Base-by-base conservation (phyloP, 2,797 vertebrate genomes). In the Oceanodroma leucorhoa region DNA sequence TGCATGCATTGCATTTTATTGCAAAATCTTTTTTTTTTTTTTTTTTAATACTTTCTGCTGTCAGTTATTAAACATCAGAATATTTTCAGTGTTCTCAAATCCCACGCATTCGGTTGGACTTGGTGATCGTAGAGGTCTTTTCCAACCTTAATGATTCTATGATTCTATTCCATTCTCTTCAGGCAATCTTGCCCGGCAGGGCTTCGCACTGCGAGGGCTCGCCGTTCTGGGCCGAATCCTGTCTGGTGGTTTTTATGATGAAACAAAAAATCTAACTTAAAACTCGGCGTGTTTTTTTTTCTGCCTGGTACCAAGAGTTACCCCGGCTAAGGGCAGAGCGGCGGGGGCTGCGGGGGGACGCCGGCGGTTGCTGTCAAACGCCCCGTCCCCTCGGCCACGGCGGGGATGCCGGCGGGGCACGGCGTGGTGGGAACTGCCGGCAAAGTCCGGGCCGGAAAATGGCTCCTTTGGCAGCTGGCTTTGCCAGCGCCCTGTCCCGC, bases 1-100 rank as follows among this genome's bases (percentile, higher is more conserved):
- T 93, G 96, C 64, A 90, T 91, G 95, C 94, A 89, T 95, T 64
- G 61, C 95, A 89, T 97, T 96, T 92, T 87, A 89, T 94, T 92
- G 96, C 95, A 95, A 92, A 96, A 96, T 94, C 95, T 97, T 45
- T 50, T 80, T 81, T 61, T 83, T 89, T 87, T 71, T 93, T 55
- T 81, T 90, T 89, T 77, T 93, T 91, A 23, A 75, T 70, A 85
- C 95, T 96, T 93, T 96, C 83, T 78, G 89, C 93, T 94, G 94
- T 71, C 89, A 75, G 94, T 97, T 96, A 96, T 97, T 93, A 97
- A 95, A 94, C 95, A 97, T 94, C 96, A 94, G 96, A 96, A 94
- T 96, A 91, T 96, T 96, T 97, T 29, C 79, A 67, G 80, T 29
- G 82, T 67, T 87, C 91, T 96, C 77, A 93, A 89, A 96, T 76